phyloP scores from a whole-genome alignment of 2,113 vertebrate species.

The Strigops habroptila region DNA sequence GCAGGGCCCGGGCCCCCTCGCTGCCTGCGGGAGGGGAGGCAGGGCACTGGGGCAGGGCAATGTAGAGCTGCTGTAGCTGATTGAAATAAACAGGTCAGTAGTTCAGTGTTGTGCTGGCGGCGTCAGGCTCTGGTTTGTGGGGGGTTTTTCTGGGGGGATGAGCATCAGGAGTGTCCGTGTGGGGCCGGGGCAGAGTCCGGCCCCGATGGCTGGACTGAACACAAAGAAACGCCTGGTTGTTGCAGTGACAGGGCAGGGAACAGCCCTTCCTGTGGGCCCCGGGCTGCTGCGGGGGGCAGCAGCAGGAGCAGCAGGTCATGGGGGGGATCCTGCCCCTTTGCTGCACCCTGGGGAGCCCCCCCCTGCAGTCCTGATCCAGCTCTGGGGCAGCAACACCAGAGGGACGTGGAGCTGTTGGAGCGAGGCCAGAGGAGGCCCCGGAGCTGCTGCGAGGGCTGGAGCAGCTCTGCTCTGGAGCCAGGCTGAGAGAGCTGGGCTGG shows the following conservation, averaged over 20 bases:
- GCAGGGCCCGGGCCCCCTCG: conserved; percentile 30
- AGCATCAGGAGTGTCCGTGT: neutral
- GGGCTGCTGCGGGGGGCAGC: too few relatives aligned
- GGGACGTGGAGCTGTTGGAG: too few relatives aligned
- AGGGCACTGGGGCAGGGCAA: neutral
- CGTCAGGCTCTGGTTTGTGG: neutral
- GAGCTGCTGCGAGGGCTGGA: too few relatives aligned
- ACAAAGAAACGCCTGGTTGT: neutral
- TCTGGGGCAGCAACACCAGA: too few relatives aligned
- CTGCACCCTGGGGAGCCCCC: too few relatives aligned
- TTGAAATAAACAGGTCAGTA: conserved; percentile 55
- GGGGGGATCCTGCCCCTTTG: too few relatives aligned
- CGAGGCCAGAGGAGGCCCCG: accelerated
- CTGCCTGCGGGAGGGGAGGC: conserved; percentile 35
- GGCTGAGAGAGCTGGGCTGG: too few relatives aligned
- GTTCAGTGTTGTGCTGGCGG: neutral
- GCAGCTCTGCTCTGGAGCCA: too few relatives aligned
- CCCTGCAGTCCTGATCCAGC: too few relatives aligned
- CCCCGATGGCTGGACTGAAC: neutral
- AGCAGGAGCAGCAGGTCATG: too few relatives aligned
- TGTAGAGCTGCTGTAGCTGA: conserved; percentile 46
- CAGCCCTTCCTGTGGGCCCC: neutral
- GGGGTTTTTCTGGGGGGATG: neutral
- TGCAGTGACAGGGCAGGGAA: neutral
- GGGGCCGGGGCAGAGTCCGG: neutral